Evolutionary conservation across 2,888 invertebrate genomes (phyloP).

Genomic region (Phytoseiulus persimilis): DNA sequence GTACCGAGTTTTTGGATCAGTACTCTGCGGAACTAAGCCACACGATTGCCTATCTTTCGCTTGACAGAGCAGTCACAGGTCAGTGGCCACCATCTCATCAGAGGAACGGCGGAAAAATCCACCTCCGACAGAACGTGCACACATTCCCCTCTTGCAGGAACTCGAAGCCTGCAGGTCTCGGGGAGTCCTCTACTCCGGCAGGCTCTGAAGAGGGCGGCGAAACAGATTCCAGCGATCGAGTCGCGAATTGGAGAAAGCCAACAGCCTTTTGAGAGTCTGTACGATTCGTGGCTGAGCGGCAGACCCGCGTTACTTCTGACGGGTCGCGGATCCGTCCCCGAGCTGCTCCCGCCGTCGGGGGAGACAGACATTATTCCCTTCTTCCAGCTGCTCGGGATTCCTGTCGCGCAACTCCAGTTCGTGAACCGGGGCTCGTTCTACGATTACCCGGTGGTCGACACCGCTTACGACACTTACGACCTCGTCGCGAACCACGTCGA

Average conservation of each 20-base stretch:
- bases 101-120: neutral
- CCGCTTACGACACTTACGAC: neutral
- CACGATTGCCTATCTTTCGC: slow-evolving; percentile 49
- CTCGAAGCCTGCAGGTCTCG: slow-evolving; percentile 43
- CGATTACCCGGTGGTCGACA: neutral
- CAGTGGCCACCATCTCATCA: neutral
- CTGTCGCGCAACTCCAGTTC: neutral
- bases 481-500: neutral
- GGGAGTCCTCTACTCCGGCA: slow-evolving; percentile 40
- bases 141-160: slow-evolving; percentile 44
- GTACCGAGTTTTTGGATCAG: slow-evolving; percentile 42
- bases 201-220: slow-evolving; percentile 42
- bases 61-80: slow-evolving; percentile 49
- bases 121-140: slow-evolving; percentile 46
- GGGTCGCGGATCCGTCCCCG: neutral
- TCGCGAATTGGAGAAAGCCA: neutral
- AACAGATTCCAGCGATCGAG: slow-evolving; percentile 41
- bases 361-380: neutral
- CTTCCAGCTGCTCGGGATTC: neutral
- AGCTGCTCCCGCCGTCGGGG: neutral
- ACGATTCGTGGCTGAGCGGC: neutral
- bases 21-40: slow-evolving; percentile 47
- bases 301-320: neutral
- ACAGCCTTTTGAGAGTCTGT: neutral
- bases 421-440: neutral